Evolutionary conservation across 2,888 invertebrate species (phyloP), one percentile per base, ranked within the genome.

Genomic region (Scelioninae gen. 1): DNA sequence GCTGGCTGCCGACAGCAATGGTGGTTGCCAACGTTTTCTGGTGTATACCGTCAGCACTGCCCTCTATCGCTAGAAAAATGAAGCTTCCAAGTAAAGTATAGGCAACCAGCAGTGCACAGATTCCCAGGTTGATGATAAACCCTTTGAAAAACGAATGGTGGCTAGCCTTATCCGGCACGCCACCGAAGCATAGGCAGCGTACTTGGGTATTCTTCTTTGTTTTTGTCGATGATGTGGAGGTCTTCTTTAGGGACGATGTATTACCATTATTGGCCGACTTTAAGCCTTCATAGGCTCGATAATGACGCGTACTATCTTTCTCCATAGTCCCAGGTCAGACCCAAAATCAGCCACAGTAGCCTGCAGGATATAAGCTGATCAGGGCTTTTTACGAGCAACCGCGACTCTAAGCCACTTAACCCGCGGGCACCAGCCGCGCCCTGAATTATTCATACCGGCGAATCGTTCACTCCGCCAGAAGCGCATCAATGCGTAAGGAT

Each of bases 21-120:
- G 93, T 94, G 90, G 95, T 94, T 89, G 94, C 94, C 86, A 95
- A 90, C 51, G 94, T 94, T 84, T 93, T 92, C 89, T 94, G 94
- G 86, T 94, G 94, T 56, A 91, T 86, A 34, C 88, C 89, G 84
- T 94, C 94, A 68, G 93, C 92, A 4, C 95, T 95, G 55, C 96
- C 95, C 93, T 97, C 97, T 88, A 97, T 96, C 65, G 96, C 96
- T 88, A 97, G 93, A 93, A 97, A 97, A 93, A 97, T 95, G 92
- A 97, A 96, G 75, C 96, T 96, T 68, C 96, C 96, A 84, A 95
- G 93, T 45, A 95, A 90, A 34, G 97, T 97, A 92, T 97, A 97
- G 29, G 96, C 96, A 88, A 97, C 94, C 49, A 97, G 94, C 69
- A 97, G 94, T 69, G 95, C 94, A 93, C 97, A 97, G 92, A 97